These are phyloP conservation scores for Carassius gibelio DNA, from an alignment of 2,113 vertebrate genomes.

Conservation along the genomic window DNA sequence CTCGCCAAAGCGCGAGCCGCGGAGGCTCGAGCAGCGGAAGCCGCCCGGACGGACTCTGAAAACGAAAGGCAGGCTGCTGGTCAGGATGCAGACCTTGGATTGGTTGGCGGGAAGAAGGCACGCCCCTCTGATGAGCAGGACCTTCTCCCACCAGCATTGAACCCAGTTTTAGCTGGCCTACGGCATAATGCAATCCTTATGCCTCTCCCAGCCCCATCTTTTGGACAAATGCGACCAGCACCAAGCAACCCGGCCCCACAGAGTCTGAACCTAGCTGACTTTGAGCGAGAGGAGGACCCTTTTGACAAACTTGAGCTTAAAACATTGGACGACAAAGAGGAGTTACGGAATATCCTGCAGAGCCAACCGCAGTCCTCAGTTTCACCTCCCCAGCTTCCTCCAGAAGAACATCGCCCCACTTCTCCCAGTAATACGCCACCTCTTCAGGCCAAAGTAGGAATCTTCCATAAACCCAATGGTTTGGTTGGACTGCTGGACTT, in stretches of 20 bases:
- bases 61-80: conserved; percentile 41
- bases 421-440: conserved; percentile 68
- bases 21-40: conserved; percentile 74
- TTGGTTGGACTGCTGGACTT: conserved; percentile 87
- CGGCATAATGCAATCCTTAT: conserved; percentile 93
- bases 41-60: conserved; percentile 64
- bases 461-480: conserved; percentile 90
- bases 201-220: conserved; percentile 87
- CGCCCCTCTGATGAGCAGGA: conserved; percentile 72
- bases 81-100: conserved; percentile 60
- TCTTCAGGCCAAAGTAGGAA: conserved; percentile 67
- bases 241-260: conserved; percentile 83
- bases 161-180: conserved; percentile 88
- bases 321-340: conserved; percentile 91
- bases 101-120: conserved; percentile 62
- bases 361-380: conserved; percentile 74
- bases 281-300: conserved; percentile 96
- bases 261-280: conserved; percentile 92
- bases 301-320: conserved; percentile 97
- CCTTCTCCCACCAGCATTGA: conserved; percentile 84
- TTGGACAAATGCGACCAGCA: conserved; percentile 75
- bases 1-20: conserved; percentile 83
- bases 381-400: conserved; percentile 59
- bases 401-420: conserved; percentile 39
- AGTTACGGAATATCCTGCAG: conserved; percentile 90